Conservation (phyloP, 1,140 invertebrate genomes). For the Ceratina australensis region DNA sequence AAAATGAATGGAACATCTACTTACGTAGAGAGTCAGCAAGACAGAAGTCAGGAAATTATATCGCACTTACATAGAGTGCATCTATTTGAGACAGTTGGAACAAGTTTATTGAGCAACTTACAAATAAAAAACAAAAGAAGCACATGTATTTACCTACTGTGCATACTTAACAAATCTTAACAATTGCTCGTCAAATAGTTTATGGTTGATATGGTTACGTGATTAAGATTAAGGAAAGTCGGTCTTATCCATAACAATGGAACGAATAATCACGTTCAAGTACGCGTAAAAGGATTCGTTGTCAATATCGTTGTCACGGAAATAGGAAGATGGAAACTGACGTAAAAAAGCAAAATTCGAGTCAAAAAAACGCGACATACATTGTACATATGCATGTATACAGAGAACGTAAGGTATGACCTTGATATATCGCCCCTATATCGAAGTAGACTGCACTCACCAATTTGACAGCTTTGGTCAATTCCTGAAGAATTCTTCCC, state of each 20-base stretch:
- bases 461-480: slow-evolving; percentile 79
- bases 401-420: slow-evolving; percentile 36
- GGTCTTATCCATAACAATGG: neutral
- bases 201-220: slow-evolving; percentile 6
- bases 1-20: too few relatives aligned
- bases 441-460: slow-evolving; percentile 65
- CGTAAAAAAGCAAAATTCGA: slow-evolving; percentile 9
- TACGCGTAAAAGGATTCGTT: neutral
- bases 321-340: too few relatives aligned
- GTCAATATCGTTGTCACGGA: too few relatives aligned
- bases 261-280: neutral
- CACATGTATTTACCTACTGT: slow-evolving; percentile 22
- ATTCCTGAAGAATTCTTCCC: slow-evolving; percentile 76
- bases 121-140: neutral
- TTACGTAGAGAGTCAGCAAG: too few relatives aligned
- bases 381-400: slow-evolving; percentile 16
- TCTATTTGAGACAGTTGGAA: too few relatives aligned
- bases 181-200: too few relatives aligned
- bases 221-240: neutral
- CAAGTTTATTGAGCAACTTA: neutral
- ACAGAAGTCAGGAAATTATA: too few relatives aligned
- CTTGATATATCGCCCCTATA: slow-evolving; percentile 45
- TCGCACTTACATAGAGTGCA: too few relatives aligned
- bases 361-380: neutral
- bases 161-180: neutral